These are phyloP conservation scores for Rhagonycha fulva DNA, from an alignment of 2,888 invertebrate species.

Conservation along the genomic window DNA sequence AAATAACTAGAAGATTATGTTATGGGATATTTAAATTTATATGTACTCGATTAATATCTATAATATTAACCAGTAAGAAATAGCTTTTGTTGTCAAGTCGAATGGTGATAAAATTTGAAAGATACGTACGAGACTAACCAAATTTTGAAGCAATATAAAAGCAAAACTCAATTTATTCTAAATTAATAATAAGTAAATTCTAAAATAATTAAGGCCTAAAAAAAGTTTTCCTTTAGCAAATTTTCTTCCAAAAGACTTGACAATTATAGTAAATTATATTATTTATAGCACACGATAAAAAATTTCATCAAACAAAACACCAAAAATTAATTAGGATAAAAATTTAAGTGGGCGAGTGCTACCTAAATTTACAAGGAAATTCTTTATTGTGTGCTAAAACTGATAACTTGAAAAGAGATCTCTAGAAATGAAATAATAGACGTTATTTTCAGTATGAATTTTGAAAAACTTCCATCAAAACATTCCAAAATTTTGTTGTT, in stretches of 20 bases:
- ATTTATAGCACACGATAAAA: conserved; percentile 8
- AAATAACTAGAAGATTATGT: conserved; percentile 28
- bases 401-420: conserved; percentile 23
- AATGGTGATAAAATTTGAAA: conserved; percentile 12
- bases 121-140: background rate
- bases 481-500: conserved; percentile 24
- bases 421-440: conserved; percentile 24
- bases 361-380: conserved; percentile 7
- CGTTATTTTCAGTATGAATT: conserved; percentile 19
- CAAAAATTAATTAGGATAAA: conserved; percentile 7
- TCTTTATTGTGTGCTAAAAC: conserved; percentile 15
- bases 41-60: conserved; percentile 29
- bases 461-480: conserved; percentile 23
- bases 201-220: conserved; percentile 24
- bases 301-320: conserved; percentile 22
- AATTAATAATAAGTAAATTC: conserved; percentile 28
- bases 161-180: conserved; percentile 18
- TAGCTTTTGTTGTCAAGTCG: conserved; percentile 23
- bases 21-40: conserved; percentile 33
- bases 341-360: background rate
- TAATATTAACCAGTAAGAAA: conserved; percentile 22
- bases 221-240: background rate
- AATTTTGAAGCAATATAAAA: conserved; percentile 17
- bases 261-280: conserved; percentile 21
- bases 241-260: conserved; percentile 21